phyloP scores from a whole-genome alignment of 2,888 invertebrate species.

The Ormyrus nitidulus region DNA sequence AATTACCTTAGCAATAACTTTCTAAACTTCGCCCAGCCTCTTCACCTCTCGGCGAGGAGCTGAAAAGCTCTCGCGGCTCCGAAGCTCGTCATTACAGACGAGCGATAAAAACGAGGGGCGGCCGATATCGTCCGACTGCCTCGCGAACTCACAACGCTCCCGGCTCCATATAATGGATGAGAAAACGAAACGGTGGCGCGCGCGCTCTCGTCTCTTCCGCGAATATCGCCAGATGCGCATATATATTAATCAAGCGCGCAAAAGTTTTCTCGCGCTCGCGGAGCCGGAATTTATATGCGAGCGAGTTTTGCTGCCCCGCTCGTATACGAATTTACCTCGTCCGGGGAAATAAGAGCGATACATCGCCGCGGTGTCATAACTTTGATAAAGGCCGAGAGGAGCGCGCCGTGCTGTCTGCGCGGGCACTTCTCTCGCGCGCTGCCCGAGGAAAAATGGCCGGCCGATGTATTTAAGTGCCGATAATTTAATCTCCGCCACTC shows the following conservation, averaged over 20 bases:
- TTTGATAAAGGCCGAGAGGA: slow-evolving; percentile 23
- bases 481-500: no score
- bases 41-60: no score
- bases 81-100: no score
- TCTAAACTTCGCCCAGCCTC: no score
- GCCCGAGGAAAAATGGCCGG: no score
- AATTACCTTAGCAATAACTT: no score
- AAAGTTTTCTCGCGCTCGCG: slow-evolving; percentile 2
- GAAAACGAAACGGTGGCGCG: slow-evolving; percentile 8
- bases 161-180: slow-evolving; percentile 33
- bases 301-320: background rate
- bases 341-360: slow-evolving; percentile 28
- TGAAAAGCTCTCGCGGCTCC: no score
- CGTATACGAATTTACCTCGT: slow-evolving; percentile 30
- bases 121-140: no score
- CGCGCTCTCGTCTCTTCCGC: background rate
- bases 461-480: no score
- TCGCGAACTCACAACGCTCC: background rate
- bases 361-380: slow-evolving; percentile 28
- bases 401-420: no score
- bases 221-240: background rate
- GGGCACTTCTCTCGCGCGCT: background rate
- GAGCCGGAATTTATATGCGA: slow-evolving; percentile 43
- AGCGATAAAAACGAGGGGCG: no score
- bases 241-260: slow-evolving; percentile 33